Base-by-base conservation (phyloP, 2,888 invertebrate species). In the Tiphia femorata region DNA sequence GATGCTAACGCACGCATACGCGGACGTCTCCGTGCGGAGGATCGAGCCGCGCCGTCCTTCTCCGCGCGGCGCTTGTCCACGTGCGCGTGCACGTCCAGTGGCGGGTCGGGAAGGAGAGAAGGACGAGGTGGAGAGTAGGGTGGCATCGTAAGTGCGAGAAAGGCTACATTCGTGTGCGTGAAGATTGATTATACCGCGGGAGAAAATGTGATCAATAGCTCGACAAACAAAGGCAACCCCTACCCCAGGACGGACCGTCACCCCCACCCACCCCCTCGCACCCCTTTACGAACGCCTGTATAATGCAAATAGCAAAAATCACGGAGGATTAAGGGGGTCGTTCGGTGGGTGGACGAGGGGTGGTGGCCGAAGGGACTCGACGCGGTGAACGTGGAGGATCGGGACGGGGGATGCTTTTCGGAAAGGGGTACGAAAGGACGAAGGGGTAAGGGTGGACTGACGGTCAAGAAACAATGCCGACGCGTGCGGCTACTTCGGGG, bases 161-260 rank as follows among this genome's bases (percentile, higher is more conserved):
- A 61, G 67, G 64, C 54, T 55, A 67, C 65, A 65, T 62, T 60
- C 66, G 76, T 78, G 74, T 77, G 77, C 75, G 80, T 73, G 77
- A 82, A 83, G 83, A 83, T 83, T 83, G 82, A 83, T 83, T 83
- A 82, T 81, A 78, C 79, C 78, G 70, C 77, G 75, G 75, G 80
- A 79, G 81, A 82, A 82, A 82, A 82, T 83, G 79, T 82, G 82
- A 83, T 83, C 83, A 83, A 82, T 83, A 83, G 78, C 77, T 73
- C 70, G 72, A 72, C 80, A 80, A 81, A 81, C 82, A 82, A 82
- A 82, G 77, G 76, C 75, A n/a, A n/a, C n/a, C n/a, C n/a, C n/a
- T n/a, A n/a, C n/a, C n/a, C n/a, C n/a, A n/a, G n/a, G n/a, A n/a
- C n/a, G n/a, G n/a, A n/a, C n/a, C n/a, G n/a, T n/a, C n/a, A n/a